Conservation (phyloP, 35 echinoderm and acorn worm genomes). For the Apostichopus japonicus region DNA sequence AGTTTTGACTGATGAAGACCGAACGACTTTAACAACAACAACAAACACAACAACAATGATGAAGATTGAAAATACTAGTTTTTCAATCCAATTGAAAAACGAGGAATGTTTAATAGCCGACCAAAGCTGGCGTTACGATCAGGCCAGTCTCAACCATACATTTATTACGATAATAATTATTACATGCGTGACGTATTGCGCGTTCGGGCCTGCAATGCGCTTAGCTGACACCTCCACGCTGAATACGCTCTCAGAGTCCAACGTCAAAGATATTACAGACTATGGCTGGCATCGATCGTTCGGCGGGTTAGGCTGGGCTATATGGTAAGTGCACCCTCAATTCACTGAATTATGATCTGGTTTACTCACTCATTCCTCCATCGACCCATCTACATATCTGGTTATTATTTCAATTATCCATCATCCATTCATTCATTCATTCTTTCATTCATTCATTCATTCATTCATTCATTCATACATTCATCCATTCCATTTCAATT, state of each 20-base stretch:
- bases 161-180: constrained; percentile 63
- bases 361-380: too few relatives aligned
- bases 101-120: constrained; percentile 45
- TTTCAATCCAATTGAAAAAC: background rate
- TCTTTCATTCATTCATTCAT: too few relatives aligned
- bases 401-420: too few relatives aligned
- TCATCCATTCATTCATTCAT: too few relatives aligned
- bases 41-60: background rate
- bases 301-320: constrained; percentile 65
- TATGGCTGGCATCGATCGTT: constrained; percentile 79
- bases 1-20: background rate
- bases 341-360: too few relatives aligned
- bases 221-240: constrained; percentile 73
- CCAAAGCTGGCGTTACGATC: constrained; percentile 71
- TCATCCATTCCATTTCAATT: too few relatives aligned
- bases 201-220: constrained; percentile 59
- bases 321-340: constrained; percentile 51
- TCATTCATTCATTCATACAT: too few relatives aligned
- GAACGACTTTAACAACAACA: background rate
- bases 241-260: constrained; percentile 31
- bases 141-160: constrained; percentile 12
- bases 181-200: constrained; percentile 53
- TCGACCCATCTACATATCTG: too few relatives aligned
- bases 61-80: background rate
- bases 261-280: constrained; percentile 62